These are phyloP conservation scores for Tridacna crocea DNA, from an alignment of 2,888 invertebrate genomes.

Conservation along the genomic window DNA sequence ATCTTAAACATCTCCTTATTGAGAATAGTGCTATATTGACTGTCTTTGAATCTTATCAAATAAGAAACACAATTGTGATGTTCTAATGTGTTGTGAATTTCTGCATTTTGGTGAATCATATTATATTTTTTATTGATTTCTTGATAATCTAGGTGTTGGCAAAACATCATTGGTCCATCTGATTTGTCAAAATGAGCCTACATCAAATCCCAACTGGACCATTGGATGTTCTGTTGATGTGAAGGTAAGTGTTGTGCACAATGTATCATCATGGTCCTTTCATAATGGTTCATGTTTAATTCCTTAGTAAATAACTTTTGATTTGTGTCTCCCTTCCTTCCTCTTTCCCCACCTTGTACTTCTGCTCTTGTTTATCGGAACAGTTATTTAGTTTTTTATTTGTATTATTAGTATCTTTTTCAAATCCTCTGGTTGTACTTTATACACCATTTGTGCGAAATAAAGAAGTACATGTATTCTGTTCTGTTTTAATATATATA, in stretches of 20 bases:
- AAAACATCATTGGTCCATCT: constrained; percentile 97
- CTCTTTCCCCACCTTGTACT: background rate
- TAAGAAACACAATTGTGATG: too few relatives aligned
- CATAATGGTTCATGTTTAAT: background rate
- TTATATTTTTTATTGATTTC: background rate
- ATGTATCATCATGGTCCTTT: background rate
- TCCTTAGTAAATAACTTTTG: background rate
- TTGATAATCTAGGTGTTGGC: constrained; percentile 91
- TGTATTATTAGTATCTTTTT: too few relatives aligned
- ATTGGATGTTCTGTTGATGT: constrained; percentile 98
- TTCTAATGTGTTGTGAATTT: too few relatives aligned
- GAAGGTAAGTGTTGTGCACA: constrained; percentile 85
- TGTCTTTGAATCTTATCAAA: too few relatives aligned
- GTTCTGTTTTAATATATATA: too few relatives aligned
- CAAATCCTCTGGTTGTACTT: too few relatives aligned
- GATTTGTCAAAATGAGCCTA: constrained; percentile 93
- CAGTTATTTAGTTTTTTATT: too few relatives aligned
- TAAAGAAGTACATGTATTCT: too few relatives aligned
- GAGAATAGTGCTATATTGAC: too few relatives aligned
- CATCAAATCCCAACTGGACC: constrained; percentile 96
- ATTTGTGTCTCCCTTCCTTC: background rate
- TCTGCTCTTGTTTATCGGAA: background rate
- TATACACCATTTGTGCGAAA: too few relatives aligned
- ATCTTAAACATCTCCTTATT: too few relatives aligned
- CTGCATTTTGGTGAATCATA: too few relatives aligned